Conservation (phyloP, 1,140 invertebrate genomes). For the Thaumatotibia leucotreta region DNA sequence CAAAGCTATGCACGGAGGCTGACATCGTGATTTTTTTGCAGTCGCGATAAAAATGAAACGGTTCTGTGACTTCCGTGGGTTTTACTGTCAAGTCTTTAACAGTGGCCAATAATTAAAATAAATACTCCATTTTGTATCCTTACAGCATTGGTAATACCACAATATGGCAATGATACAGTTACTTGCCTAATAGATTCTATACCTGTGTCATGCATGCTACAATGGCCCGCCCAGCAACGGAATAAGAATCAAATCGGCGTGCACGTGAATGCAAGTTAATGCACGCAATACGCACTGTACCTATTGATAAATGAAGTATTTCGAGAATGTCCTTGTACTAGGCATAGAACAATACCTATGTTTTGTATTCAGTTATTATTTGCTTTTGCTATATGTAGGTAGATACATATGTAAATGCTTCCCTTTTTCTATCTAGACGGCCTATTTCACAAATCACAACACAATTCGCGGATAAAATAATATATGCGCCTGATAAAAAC, state of each 20-base stretch:
- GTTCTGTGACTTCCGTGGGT: no score
- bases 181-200: neutral
- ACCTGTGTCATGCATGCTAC: neutral
- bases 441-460: no score
- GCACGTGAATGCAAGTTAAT: neutral
- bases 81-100: no score
- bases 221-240: neutral
- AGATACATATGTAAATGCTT: no score
- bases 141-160: neutral
- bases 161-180: constrained; percentile 10
- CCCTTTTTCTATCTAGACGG: no score
- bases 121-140: neutral
- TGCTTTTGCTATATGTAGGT: no score
- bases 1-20: no score
- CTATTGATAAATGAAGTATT: constrained; percentile 29
- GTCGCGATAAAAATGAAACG: no score
- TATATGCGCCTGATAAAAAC: no score
- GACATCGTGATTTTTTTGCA: no score
- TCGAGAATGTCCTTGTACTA: constrained; percentile 19
- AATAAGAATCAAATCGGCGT: neutral
- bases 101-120: neutral
- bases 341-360: neutral
- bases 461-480: no score
- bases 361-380: neutral
- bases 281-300: neutral